Evolutionary conservation across 1,140 invertebrate species (phyloP).

Genomic region (Penaeus vannamei): DNA sequence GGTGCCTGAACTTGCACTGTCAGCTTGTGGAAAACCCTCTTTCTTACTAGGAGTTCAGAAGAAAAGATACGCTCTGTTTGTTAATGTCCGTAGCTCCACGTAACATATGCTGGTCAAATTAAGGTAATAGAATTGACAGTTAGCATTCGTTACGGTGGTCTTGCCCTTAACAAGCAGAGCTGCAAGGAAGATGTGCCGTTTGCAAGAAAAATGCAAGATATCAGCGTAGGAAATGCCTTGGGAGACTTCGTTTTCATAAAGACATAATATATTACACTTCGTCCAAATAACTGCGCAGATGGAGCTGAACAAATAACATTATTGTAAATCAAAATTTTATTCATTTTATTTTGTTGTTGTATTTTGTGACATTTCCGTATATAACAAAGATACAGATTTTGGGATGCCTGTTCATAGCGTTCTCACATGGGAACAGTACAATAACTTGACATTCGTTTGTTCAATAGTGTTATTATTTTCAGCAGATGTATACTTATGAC

Average conservation of each 20-base stretch:
- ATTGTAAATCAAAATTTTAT: too few species aligned
- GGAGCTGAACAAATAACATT: too few species aligned
- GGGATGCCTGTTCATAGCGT: too few species aligned
- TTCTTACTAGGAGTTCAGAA: not conserved
- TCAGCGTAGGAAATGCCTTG: not conserved
- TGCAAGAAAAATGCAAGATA: constrained; percentile 6
- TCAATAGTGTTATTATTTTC: too few species aligned
- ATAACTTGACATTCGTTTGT: not conserved
- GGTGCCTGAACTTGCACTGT: not conserved
- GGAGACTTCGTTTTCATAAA: not conserved
- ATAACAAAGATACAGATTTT: too few species aligned
- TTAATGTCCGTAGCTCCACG: not conserved
- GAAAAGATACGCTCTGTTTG: not conserved
- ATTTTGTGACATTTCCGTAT: too few species aligned
- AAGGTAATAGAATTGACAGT: not conserved
- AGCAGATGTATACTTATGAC: not conserved
- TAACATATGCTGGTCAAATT: not conserved
- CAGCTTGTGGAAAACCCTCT: not conserved
- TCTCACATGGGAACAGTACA: not conserved
- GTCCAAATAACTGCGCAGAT: not conserved
- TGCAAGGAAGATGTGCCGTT: constrained; percentile 1
- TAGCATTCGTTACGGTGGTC: not conserved
- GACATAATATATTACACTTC: not conserved
- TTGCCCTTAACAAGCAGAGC: not conserved
- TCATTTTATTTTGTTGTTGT: too few species aligned